Evolutionary conservation across 2,113 vertebrate species (phyloP), one percentile per base, ranked within the genome.

Genomic region (Panthera leo): DNA sequence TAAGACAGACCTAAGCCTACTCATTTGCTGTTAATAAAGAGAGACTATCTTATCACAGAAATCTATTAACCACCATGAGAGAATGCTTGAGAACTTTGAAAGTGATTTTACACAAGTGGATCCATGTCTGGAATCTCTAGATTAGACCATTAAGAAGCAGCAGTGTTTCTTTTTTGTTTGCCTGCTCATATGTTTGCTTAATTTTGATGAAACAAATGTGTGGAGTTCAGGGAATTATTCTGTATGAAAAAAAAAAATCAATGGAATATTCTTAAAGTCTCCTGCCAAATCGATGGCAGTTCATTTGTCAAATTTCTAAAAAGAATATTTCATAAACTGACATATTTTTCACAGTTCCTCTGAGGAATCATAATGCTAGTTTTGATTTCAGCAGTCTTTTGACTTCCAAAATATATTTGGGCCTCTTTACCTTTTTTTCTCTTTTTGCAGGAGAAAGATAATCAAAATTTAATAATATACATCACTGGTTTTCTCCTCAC

Each of bases 311-410:
- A 78, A 82, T 91, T 78, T 95, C 48, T 95, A 82, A 87, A 75
- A 84, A 53, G 19, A 89, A n/a, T 85, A 83, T 89, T 94, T 96
- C 78, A 97, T 48, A 96, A 92, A 58, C 78, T 51, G 55, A 78
- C 58, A 48, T 90, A 89, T 82, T 96, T 95, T 92, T 71, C 70
- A 83, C 51, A 96, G 65, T 42, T 76, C 80, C 83, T 97, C 92
- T 78, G 36, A 91, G 85, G 82, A 97, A 96, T 97, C 65, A 89
- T 58, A 93, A 89, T 80, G 48, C 39, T 95, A 93, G 63, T 93
- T 98, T 97, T 97, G 29, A 85, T 97, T 97, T 98, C 88, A 94
- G 84, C 76, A 95, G 53, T 58, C 61, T 94, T 96, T 93, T 76
- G 93, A 96, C 83, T 97, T 96, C 39, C 27, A 96, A 97, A 96